Evolutionary conservation across 2,888 invertebrate species (phyloP).

Genomic region (Lithophane leautieri): DNA sequence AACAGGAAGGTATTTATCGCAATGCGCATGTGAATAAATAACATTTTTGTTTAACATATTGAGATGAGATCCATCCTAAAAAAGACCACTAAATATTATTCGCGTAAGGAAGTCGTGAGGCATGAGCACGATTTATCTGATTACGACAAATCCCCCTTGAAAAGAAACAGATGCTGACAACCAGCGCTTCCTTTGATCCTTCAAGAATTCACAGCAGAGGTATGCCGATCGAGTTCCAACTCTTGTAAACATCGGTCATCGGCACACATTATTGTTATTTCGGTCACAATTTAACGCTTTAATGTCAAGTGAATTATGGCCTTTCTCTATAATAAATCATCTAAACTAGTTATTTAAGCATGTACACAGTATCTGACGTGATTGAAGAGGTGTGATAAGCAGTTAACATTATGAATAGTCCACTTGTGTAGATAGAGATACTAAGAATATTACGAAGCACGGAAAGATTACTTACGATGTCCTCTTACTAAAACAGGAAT

Average conservation of each 20-base stretch:
- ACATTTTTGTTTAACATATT: constrained; percentile 19
- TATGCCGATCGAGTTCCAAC: constrained; percentile 73
- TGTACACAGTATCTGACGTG: constrained; percentile 31
- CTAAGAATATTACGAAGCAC: constrained; percentile 29
- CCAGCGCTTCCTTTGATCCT: constrained; percentile 82
- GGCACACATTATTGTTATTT: constrained; percentile 77
- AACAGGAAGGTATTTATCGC: not conserved
- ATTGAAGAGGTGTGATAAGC: constrained; percentile 47
- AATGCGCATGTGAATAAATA: constrained; percentile 5
- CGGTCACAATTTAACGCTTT: constrained; percentile 70
- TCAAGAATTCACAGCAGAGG: constrained; percentile 75
- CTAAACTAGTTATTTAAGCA: constrained; percentile 39
- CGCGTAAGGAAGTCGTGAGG: constrained; percentile 79
- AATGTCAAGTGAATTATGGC: constrained; percentile 68
- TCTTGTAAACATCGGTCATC: constrained; percentile 78
- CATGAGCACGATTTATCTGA: constrained; percentile 81
- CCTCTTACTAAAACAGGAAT: constrained; percentile 22
- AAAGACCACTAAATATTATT: constrained; percentile 62
- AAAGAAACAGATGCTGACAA: constrained; percentile 80
- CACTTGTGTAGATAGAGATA: constrained; percentile 9
- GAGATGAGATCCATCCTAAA: constrained; percentile 26
- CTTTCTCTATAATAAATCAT: constrained; percentile 49
- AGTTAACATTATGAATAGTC: constrained; percentile 40
- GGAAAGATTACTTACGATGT: constrained; percentile 20
- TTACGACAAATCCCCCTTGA: constrained; percentile 82